Base-by-base conservation (phyloP, 2,888 invertebrate species). In the Aleiodes testaceus region DNA sequence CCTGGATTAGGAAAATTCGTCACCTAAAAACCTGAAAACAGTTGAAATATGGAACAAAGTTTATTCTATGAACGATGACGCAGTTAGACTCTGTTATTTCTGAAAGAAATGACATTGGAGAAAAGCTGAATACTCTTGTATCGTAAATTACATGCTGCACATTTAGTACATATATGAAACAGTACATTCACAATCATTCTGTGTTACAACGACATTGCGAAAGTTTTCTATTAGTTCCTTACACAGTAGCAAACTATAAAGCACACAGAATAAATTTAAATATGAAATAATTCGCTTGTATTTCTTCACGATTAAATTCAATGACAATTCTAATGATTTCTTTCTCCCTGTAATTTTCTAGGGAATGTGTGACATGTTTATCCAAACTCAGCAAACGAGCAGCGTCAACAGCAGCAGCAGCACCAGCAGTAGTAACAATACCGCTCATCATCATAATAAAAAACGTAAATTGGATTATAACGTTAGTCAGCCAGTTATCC, bases 331-430 rank as follows among this genome's bases (percentile, higher is more conserved):
- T 26, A 26, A 36, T 36, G n/a, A n/a, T 6, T 30, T n/a, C 12
- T 4, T 49, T 66, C n/a, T 30, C 6, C n/a, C 11, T 61, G 4
- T 49, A 52, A 70, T 55, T 68, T 89, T 89, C 22, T 89, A 94
- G 94, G 93, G 93, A 92, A 93, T 92, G 93, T 93, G 92, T 93
- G 94, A 93, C 93, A 94, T 94, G 94, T 94, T 93, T 92, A 93
- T 93, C 90, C 91, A 90, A 89, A 89, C 90, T 89, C 91, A 91
- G 85, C 90, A 90, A 86, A 88, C 89, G 87, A 89, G 88, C 88
- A 90, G 88, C 89, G 89, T 88, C 87, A 89, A 87, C 87, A 88
- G 83, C 87, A 85, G 84, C 87, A 85, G 83, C 87, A 81, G 86
- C 83, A 82, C 84, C 84, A 84, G 83, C 85, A 84, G 84, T 82